A percentile compares a stretch with the other conserved stretches of the same genome.
Evolutionary conservation across 2,113 vertebrate genomes (phyloP).

Genomic region (Oncorhynchus keta): DNA sequence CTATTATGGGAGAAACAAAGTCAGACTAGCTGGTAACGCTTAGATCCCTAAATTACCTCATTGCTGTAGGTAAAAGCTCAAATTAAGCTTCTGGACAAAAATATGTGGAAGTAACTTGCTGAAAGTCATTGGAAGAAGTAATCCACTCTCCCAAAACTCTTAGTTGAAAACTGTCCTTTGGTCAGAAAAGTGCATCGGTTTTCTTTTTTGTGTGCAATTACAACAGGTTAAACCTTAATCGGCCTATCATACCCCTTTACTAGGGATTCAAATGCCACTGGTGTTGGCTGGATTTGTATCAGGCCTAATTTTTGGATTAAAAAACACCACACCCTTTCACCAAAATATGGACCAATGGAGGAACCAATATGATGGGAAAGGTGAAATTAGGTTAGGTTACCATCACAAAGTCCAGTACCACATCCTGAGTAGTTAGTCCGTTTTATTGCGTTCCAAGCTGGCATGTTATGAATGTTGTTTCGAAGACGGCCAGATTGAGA

Average conservation of each 20-base stretch:
- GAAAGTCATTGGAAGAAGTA: neutral
- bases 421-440: neutral
- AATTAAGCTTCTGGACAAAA: neutral
- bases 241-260: neutral
- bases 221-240: neutral
- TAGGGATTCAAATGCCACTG: neutral
- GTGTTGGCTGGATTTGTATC: neutral
- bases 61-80: neutral
- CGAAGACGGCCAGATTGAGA: neutral
- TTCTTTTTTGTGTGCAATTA: neutral
- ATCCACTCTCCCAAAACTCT: too few relatives aligned
- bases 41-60: too few relatives aligned
- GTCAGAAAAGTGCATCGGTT: neutral
- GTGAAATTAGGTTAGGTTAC: neutral
- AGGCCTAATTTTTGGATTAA: neutral
- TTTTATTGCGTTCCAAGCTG: slow-evolving; percentile 5
- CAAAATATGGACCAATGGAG: neutral
- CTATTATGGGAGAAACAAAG: too few relatives aligned
- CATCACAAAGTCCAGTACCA: neutral
- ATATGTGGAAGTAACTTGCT: neutral
- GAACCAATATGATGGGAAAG: neutral
- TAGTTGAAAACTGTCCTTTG: neutral
- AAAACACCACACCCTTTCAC: neutral
- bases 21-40: too few relatives aligned
- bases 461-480: slow-evolving; percentile 9